Evolutionary conservation across 2,888 invertebrate species (phyloP).

Genomic region (Microchrysa polita): DNA sequence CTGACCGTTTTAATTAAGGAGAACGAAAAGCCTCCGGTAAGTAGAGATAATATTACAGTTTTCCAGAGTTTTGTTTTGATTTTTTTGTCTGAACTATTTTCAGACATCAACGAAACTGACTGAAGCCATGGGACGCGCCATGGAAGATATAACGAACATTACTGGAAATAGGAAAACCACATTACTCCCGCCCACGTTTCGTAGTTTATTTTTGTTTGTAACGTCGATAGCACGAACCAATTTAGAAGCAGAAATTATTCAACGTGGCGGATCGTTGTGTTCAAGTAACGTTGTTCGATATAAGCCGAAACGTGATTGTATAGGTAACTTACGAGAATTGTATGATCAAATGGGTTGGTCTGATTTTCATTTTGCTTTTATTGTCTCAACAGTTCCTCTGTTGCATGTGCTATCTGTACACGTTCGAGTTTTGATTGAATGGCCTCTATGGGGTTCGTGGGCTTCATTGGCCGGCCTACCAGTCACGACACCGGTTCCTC

Average conservation of each 20-base stretch:
- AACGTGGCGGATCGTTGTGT: slow-evolving; percentile 83
- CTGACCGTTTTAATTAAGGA: slow-evolving; percentile 72
- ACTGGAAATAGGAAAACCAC: slow-evolving; percentile 80
- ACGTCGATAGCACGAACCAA: slow-evolving; percentile 90
- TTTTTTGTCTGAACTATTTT: slow-evolving; percentile 5
- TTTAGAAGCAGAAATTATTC: slow-evolving; percentile 90
- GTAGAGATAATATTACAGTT: too few species aligned
- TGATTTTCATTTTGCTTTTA: slow-evolving; percentile 49
- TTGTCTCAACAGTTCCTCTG: slow-evolving; percentile 76
- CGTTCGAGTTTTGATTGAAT: slow-evolving; percentile 74
- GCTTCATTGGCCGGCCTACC: slow-evolving; percentile 63
- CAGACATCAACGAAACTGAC: slow-evolving; percentile 78
- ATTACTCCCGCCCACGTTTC: slow-evolving; percentile 72
- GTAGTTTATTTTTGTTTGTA: slow-evolving; percentile 86
- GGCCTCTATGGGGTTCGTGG: slow-evolving; percentile 69
- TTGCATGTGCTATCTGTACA: slow-evolving; percentile 89
- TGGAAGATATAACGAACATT: slow-evolving; percentile 93
- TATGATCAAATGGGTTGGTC: background rate
- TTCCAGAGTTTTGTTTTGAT: background rate
- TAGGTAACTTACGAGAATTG: slow-evolving; percentile 67
- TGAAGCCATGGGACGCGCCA: slow-evolving; percentile 89
- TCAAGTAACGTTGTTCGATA: slow-evolving; percentile 70
- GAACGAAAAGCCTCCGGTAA: slow-evolving; percentile 73
- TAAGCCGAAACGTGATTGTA: slow-evolving; percentile 81
- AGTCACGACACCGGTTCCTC: slow-evolving; percentile 59